Conservation (phyloP, 2,797 vertebrate species). For the Nyctibius grandis region DNA sequence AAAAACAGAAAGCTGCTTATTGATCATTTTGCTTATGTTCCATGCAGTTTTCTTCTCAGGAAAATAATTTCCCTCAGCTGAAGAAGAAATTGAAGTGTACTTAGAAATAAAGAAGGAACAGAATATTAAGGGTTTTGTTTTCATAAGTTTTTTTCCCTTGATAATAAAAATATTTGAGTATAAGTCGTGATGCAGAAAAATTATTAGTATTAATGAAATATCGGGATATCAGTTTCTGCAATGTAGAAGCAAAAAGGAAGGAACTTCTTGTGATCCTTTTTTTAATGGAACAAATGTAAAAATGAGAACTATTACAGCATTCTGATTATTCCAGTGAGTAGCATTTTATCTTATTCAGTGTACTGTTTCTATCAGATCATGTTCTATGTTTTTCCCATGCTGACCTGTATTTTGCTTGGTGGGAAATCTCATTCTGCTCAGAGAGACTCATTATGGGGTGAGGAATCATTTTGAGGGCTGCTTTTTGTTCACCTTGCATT, state of each 20-base stretch:
- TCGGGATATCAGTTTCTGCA: neutral
- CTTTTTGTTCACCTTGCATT: neutral
- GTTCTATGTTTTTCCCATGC: neutral
- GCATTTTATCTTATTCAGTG: neutral
- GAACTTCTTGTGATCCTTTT: neutral
- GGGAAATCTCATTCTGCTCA: neutral
- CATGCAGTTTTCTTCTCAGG: slow-evolving; percentile 45
- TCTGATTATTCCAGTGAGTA: neutral
- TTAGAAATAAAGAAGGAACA: neutral
- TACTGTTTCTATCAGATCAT: neutral
- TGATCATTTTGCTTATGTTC: slow-evolving; percentile 40
- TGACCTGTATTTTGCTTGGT: neutral
- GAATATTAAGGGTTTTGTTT: neutral
- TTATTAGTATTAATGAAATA: neutral
- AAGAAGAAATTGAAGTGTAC: slow-evolving; percentile 38
- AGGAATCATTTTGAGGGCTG: neutral
- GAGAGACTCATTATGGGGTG: neutral
- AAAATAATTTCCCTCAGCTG: slow-evolving; percentile 41
- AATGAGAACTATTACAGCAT: neutral
- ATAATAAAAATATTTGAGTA: neutral
- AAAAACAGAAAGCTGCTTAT: slow-evolving; percentile 8
- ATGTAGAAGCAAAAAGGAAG: neutral
- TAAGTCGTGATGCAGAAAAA: neutral
- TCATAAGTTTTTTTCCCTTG: neutral
- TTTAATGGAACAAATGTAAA: neutral